Evolutionary conservation across 2,888 invertebrate genomes (phyloP), one percentile per base, ranked within the genome.

Genomic region (Zaprionus obscuricornis): DNA sequence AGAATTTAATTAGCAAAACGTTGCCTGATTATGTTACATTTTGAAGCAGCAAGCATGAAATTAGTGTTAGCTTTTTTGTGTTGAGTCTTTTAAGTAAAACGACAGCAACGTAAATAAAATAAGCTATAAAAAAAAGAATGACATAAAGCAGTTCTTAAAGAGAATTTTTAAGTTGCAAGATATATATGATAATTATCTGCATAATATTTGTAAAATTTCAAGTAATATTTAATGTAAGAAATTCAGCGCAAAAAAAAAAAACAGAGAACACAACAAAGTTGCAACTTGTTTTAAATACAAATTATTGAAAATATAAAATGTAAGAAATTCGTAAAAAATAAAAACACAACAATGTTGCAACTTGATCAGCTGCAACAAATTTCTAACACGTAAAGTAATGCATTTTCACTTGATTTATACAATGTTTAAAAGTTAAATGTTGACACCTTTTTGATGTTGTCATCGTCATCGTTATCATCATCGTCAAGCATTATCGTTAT

Each of bases 1-100:
- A 78, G 72, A 85, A 83, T 83, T 83, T 86, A 83, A 83, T 83
- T 83, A 86, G 82, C 71, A 56, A n/a, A n/a, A 67, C 78, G 74
- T 78, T 52, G 52, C 42, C 74, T 68, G 85, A 77, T 82, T 86
- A 78, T 81, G 66, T 56, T 36, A 58, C 57, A 62, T 59, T 72
- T 52, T 8, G n/a, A 52, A 54, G 72, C 75, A 70, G 47, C 66
- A 51, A 66, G 84, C 71, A 62, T 85, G 66, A 83, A 78, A 78
- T 79, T 74, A 65, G 46, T 59, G 65, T 39, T 72, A 33, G 50
- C 22, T 49, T 36, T 47, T 33, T 10, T 29, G n/a, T n/a, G n/a
- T n/a, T 22, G 5, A 22, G 22, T 22, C 22, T 4, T 22, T 22
- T 22, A 5, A 22, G 22, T 22, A 7, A 5, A 22, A 22, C 22